These are phyloP conservation scores for Carollia perspicillata DNA, from an alignment of 2,113 vertebrate genomes.

Conservation along the genomic window DNA sequence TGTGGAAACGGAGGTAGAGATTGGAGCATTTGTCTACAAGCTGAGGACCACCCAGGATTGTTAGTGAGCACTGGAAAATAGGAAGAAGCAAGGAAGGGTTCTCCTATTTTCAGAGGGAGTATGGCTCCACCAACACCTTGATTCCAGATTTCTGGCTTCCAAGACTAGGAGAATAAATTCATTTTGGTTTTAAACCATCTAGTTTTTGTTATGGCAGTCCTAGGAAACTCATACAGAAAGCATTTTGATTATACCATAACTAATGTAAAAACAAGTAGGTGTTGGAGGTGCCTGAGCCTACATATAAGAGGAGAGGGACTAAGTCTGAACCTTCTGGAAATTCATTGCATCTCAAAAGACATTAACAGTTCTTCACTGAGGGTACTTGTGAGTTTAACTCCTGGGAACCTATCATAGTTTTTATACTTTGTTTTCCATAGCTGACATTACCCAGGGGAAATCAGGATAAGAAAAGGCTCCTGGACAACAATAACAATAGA, in stretches of 20 bases:
- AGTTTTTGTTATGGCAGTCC: neutral
- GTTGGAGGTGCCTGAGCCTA: neutral
- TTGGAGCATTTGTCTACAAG: neutral
- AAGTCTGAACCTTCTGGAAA: neutral
- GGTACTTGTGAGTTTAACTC: neutral
- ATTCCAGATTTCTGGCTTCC: neutral
- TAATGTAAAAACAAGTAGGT: neutral
- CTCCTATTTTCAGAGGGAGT: neutral
- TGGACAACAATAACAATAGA: neutral
- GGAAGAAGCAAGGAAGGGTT: neutral
- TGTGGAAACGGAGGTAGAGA: neutral
- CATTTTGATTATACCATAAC: neutral
- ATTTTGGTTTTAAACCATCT: neutral
- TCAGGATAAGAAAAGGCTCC: neutral
- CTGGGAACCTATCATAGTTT: neutral
- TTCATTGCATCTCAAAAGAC: neutral
- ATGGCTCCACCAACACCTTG: neutral
- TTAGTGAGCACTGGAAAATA: neutral
- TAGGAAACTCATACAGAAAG: neutral
- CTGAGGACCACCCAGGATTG: neutral
- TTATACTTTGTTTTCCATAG: constrained; percentile 33
- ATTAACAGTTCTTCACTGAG: neutral
- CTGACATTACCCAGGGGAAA: neutral
- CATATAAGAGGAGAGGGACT: neutral
- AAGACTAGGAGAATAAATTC: neutral